Evolutionary conservation across 2,797 vertebrate genomes (phyloP), one percentile per base, ranked within the genome.

Genomic region (Cossypha niveicapilla): DNA sequence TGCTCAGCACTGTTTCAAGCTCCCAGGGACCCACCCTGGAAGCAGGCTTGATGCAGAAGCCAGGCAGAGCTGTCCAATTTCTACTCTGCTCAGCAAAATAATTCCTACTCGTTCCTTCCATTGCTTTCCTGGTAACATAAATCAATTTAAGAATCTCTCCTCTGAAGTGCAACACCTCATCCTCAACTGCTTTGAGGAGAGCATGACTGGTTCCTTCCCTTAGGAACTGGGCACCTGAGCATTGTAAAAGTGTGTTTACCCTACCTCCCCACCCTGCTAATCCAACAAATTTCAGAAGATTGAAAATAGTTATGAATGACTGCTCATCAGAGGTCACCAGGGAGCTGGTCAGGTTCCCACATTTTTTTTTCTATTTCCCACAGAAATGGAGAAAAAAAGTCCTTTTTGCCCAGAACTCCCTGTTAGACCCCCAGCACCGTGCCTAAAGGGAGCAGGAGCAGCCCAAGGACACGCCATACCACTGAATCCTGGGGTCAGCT

Each of bases 401-500:
- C 32, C 25, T 23, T 86, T 73, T 60, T 41, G 23, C 65, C 18
- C 44, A 41, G 67, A 94, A 56, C 7, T 67, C 35, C 45, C 45
- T 47, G 45, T 47, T 47, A 47, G 24, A 47, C 13, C 45, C 28
- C 63, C 3, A 90, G 65, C 37, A 62, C 11, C 66, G 50, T 5
- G 50, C 14, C 12, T 18, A 30, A 66, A 19, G 3, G 11, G 44
- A 45, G 42, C 2, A 41, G 34, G 61, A 60, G 42, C 22, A 67
- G 75, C 70, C 28, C 15, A 9, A 12, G 47, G 39, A 68, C 51
- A 13, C 13, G 13, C 73, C 44, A 3, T 98, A 99, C 99, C 99
- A 15, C 99, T 99, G 97, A 99, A 99, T 66, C 99, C 99, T 0
- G 99, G 99, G 0, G 98, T 99, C 91, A 99, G 98, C 94, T 99